phyloP scores from a whole-genome alignment of 2,113 vertebrate genomes.

The Leptocoma aspasia region DNA sequence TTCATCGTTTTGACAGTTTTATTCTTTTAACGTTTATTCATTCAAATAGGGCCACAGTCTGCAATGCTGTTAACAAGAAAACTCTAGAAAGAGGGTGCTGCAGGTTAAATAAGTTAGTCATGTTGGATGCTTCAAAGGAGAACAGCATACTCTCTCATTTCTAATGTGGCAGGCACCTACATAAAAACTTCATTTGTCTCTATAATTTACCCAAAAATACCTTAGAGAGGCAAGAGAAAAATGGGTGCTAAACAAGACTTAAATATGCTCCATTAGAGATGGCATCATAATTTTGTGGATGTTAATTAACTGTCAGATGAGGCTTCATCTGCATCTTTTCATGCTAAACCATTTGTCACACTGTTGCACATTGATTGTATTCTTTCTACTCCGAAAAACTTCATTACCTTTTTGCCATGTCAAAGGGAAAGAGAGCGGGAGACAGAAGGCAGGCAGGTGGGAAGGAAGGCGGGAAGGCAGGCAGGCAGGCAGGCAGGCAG shows the following conservation, averaged over 20 bases:
- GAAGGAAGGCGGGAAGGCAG: too few species aligned
- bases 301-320: neutral
- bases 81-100: neutral
- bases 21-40: constrained; percentile 33
- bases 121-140: neutral
- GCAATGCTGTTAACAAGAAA: neutral
- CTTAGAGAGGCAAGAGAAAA: neutral
- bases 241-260: neutral
- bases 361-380: neutral
- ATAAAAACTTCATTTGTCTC: neutral
- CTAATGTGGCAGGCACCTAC: neutral
- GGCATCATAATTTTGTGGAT: neutral
- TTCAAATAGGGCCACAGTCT: constrained; percentile 14
- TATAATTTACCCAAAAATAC: neutral
- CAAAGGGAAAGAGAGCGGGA: too few species aligned
- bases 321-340: neutral
- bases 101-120: neutral
- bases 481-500: rapidly evolving
- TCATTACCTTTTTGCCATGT: too few species aligned
- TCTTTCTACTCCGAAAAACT: neutral
- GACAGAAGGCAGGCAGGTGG: too few species aligned
- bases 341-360: neutral
- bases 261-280: neutral
- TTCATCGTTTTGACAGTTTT: constrained; percentile 48
- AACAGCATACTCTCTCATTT: neutral